phyloP scores from a whole-genome alignment of 2,113 vertebrate genomes.

The Thinocorus orbignyianus region DNA sequence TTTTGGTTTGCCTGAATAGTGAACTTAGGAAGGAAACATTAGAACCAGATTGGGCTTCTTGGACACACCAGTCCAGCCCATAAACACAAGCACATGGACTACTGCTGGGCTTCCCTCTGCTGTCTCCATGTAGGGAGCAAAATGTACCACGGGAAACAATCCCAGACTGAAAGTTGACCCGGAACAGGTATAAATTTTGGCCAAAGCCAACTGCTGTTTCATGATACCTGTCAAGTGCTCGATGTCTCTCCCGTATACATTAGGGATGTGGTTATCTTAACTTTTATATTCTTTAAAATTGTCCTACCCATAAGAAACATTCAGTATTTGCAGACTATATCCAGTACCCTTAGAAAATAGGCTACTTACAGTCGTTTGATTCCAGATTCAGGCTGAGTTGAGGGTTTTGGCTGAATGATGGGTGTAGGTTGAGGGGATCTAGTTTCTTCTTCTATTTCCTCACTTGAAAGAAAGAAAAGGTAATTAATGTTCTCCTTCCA shows the following conservation, averaged over 20 bases:
- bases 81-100: neutral
- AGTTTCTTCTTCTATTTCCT: conserved; percentile 88
- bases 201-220: neutral
- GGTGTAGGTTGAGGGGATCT: conserved; percentile 73
- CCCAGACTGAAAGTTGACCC: neutral
- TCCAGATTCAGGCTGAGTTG: conserved; percentile 86
- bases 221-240: neutral
- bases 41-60: neutral
- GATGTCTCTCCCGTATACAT: neutral
- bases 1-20: neutral
- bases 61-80: neutral
- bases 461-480: conserved; percentile 72
- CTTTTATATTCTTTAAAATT: neutral
- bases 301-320: neutral
- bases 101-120: neutral
- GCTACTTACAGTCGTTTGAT: conserved; percentile 91
- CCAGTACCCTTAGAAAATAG: neutral
- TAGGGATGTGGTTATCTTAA: neutral
- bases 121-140: neutral
- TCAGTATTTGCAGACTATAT: neutral
- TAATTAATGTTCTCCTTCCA: neutral
- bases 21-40: neutral
- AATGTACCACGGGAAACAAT: neutral
- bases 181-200: neutral
- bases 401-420: conserved; percentile 67